Evolutionary conservation across 2,888 invertebrate species (phyloP), one percentile per base, ranked within the genome.

Genomic region (Drosophila quinaria): DNA sequence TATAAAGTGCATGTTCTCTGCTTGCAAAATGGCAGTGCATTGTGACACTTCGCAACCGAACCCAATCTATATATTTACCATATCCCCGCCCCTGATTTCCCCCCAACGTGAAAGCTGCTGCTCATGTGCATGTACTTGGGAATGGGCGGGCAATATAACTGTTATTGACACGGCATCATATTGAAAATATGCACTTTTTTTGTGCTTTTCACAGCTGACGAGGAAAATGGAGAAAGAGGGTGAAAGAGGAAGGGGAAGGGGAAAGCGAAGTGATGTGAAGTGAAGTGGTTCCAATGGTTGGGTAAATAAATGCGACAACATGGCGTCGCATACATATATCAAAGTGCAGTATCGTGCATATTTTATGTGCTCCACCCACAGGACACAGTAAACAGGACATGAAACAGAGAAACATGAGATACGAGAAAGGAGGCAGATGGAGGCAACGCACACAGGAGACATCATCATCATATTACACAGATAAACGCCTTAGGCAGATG

Each of bases 91-190:
- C 9, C 51, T 6, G 1, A 19, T 4, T 13, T 6, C 11, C 4
- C 22, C n/a, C 41, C 17, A 17, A 13, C 46, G 9, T 33, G 31
- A 47, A 41, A 54, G 56, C 65, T 29, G 62, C 58, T 60, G 62
- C 58, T 60, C 55, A 76, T 62, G 63, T 56, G 66, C 74, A 66
- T 52, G 58, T 29, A 60, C 73, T 77, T 63, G 67, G 33, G 42
- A 15, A 50, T 37, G 63, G 62, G 56, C 47, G 67, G 63, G 86
- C 70, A 85, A 79, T 88, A 85, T 85, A 85, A 87, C 90, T 90
- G 88, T 83, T 90, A 83, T 90, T 90, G 83, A 83, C 83, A 89
- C 83, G 80, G 70, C 89, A 75, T 88, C 90, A 83, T 88, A 89
- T 85, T 90, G 90, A 90, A 88, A 89, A 88, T 88, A 85, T 87